Evolutionary conservation across 2,888 invertebrate genomes (phyloP).

Genomic region (Apotomis turbidana): DNA sequence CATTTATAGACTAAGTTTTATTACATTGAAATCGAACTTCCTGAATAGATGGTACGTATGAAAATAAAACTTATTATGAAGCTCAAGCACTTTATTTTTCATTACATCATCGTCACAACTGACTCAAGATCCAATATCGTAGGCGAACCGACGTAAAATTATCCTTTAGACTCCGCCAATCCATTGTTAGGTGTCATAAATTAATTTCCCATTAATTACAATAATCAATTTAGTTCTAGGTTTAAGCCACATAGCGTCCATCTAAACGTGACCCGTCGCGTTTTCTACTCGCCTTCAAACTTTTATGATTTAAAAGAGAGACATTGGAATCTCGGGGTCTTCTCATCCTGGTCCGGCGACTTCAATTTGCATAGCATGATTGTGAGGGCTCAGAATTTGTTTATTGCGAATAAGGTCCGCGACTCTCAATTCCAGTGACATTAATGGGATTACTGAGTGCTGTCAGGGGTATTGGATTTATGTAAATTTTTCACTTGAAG

Average conservation of each 20-base stretch:
- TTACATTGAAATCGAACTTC: too few relatives aligned
- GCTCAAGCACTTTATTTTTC: too few relatives aligned
- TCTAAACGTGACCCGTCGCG: neutral
- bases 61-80: too few relatives aligned
- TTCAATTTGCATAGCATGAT: constrained; percentile 54
- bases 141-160: neutral
- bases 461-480: constrained; percentile 61
- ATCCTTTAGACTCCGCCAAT: neutral
- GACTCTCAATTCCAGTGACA: constrained; percentile 53
- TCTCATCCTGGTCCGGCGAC: constrained; percentile 10
- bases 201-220: constrained; percentile 31
- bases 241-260: constrained; percentile 1
- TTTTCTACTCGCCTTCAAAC: neutral
- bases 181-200: constrained; percentile 18
- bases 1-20: too few relatives aligned
- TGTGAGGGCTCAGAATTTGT: constrained; percentile 51
- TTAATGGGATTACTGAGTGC: constrained; percentile 56
- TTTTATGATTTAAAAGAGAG: neutral
- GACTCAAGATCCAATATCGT: neutral
- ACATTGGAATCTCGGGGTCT: neutral
- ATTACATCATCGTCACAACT: too few relatives aligned
- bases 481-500: constrained; percentile 53
- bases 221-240: constrained; percentile 35
- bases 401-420: constrained; percentile 46
- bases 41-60: too few relatives aligned